These are phyloP conservation scores for Catajapyx aquilonaris DNA, from an alignment of 1,140 invertebrate species.

Conservation along the genomic window DNA sequence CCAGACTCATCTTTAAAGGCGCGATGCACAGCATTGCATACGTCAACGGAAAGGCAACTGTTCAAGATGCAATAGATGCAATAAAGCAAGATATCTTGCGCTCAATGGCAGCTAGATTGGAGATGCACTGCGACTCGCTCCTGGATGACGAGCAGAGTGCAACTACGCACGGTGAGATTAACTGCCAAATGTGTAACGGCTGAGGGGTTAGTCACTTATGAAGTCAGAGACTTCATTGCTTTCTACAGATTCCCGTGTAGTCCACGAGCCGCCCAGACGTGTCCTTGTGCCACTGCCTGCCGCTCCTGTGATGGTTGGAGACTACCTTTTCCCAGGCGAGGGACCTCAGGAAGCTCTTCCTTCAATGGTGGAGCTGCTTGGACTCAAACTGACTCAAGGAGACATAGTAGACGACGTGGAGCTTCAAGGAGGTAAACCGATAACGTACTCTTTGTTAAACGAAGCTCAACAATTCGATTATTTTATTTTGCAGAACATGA, in stretches of 20 bases:
- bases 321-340: slow-evolving; percentile 69
- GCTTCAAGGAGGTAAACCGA: slow-evolving; percentile 6
- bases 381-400: slow-evolving; percentile 38
- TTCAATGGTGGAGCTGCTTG: slow-evolving; percentile 48
- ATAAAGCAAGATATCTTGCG: slow-evolving; percentile 55
- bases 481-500: no score
- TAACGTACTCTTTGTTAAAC: neutral
- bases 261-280: slow-evolving; percentile 57
- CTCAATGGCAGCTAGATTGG: slow-evolving; percentile 49
- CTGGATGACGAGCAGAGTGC: slow-evolving; percentile 47
- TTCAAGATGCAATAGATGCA: slow-evolving; percentile 18
- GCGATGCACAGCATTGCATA: neutral
- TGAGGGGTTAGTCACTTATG: no score
- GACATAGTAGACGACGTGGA: slow-evolving; percentile 43
- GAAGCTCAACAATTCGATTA: no score
- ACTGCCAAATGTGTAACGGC: no score
- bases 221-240: no score
- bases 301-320: slow-evolving; percentile 43
- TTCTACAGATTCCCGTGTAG: slow-evolving; percentile 35
- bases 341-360: slow-evolving; percentile 45
- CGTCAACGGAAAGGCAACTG: neutral
- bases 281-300: slow-evolving; percentile 43
- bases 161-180: neutral
- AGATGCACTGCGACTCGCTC: slow-evolving; percentile 66
- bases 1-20: no score